Base-by-base conservation (phyloP, 2,113 vertebrate genomes). In the Polypterus senegalus region DNA sequence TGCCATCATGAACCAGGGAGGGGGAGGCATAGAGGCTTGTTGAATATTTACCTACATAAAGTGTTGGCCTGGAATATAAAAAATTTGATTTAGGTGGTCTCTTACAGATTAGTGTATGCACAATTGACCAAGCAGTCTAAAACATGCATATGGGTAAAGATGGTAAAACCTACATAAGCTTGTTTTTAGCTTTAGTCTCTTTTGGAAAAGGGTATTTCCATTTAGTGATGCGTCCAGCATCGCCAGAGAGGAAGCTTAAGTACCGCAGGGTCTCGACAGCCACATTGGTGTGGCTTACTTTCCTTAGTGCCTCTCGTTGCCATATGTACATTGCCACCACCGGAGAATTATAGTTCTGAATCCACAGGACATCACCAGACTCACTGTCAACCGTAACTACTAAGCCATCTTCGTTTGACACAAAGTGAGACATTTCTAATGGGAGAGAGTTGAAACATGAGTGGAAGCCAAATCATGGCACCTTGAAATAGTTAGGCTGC, bases 181-280 rank as follows among this genome's bases (percentile, higher is more conserved):
- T 97, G 81, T 93, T 92, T 76, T 97, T 93, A 63, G 93, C 86
- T 66, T 94, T 92, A 0, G 87, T 90, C 80, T 97, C 94, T 75
- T 90, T 91, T 5, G 92, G 96, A 69, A 99, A 97, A 0, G 96
- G 95, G 45, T 99, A 97, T 72, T 92, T 96, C 96, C 96, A 99
- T 79, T 92, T 93, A 5, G 94, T 99, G 74, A 99, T 97, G 71
- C 92, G 94, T 10, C 94, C 94, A 5, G 92, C 91, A 72, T 96
- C 92, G 57, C 95, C 96, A 0, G 95, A 97, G 92, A 96, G 93
- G 83, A 97, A 97, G 1, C 95, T 98, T 71, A 99, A 79, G 69
- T 98, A 99, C 3, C 93, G 91, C 76, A 99, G 83, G 0, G 96
- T 99, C 76, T 99, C 96, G 63, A 95, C 89, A 0, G 91, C 96